Evolutionary conservation across 2,113 vertebrate genomes (phyloP).

Genomic region (Fukomys damarensis): DNA sequence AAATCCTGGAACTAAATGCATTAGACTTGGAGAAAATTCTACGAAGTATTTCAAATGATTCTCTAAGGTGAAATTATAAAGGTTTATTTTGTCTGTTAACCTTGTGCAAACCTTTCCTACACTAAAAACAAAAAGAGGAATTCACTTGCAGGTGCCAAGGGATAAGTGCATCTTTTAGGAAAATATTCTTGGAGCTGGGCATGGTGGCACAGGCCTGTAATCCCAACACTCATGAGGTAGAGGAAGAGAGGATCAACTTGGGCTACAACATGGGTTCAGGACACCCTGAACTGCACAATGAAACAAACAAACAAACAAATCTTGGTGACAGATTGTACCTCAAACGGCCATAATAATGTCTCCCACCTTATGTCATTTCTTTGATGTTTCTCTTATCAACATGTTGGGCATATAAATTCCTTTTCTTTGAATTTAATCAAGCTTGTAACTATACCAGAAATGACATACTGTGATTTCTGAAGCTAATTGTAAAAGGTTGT

Average conservation of each 20-base stretch:
- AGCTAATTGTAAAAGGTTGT: neutral
- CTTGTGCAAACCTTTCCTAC: neutral
- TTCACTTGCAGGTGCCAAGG: neutral
- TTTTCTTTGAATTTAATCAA: neutral
- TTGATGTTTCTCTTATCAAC: neutral
- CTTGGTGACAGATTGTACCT: neutral
- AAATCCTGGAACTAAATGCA: neutral
- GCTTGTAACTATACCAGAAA: neutral
- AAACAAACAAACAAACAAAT: too few relatives aligned
- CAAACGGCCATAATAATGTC: neutral
- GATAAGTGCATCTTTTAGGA: neutral
- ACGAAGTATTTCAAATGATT: conserved; percentile 29
- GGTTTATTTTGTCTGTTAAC: conserved; percentile 27
- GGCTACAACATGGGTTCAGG: too few relatives aligned
- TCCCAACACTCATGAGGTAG: too few relatives aligned
- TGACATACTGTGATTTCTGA: neutral
- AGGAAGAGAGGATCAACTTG: too few relatives aligned
- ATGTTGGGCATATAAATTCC: neutral
- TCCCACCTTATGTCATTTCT: neutral
- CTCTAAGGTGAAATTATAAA: neutral
- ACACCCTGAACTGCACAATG: too few relatives aligned
- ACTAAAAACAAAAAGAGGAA: neutral
- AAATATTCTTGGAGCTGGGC: neutral
- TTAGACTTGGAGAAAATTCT: conserved; percentile 39
- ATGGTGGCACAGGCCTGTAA: neutral